Conservation (phyloP, 2,113 vertebrate species). For the Cervus canadensis region DNA sequence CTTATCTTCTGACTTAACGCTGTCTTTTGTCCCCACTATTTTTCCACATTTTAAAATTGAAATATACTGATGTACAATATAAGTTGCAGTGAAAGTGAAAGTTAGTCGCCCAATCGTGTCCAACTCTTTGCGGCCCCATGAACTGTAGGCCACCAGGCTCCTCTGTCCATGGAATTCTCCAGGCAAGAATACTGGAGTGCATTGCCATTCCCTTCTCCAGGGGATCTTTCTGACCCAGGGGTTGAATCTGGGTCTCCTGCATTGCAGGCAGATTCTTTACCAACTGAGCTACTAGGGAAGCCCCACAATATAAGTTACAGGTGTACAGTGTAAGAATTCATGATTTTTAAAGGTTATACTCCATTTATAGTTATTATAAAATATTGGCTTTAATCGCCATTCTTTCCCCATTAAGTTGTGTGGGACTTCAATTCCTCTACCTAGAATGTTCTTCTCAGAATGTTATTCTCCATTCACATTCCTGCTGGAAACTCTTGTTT, state of each 20-base stretch:
- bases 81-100: neutral
- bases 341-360: neutral
- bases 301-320: neutral
- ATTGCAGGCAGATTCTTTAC: neutral
- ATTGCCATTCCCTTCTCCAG: neutral
- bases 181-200: neutral
- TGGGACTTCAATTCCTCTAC: neutral
- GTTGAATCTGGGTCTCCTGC: neutral
- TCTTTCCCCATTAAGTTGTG: neutral
- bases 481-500: neutral
- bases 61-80: neutral
- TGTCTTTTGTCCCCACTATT: neutral
- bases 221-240: neutral
- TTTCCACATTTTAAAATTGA: neutral
- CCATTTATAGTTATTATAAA: neutral
- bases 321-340: neutral
- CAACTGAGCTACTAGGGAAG: neutral
- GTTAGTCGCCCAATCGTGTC: fast-evolving
- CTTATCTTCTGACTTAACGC: neutral
- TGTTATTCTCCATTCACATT: neutral
- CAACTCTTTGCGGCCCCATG: fast-evolving
- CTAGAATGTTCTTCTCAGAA: neutral
- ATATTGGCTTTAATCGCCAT: neutral
- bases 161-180: neutral
- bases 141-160: neutral